These are phyloP conservation scores for Drosophila albomicans DNA, from an alignment of 1,140 invertebrate species.

Conservation along the genomic window DNA sequence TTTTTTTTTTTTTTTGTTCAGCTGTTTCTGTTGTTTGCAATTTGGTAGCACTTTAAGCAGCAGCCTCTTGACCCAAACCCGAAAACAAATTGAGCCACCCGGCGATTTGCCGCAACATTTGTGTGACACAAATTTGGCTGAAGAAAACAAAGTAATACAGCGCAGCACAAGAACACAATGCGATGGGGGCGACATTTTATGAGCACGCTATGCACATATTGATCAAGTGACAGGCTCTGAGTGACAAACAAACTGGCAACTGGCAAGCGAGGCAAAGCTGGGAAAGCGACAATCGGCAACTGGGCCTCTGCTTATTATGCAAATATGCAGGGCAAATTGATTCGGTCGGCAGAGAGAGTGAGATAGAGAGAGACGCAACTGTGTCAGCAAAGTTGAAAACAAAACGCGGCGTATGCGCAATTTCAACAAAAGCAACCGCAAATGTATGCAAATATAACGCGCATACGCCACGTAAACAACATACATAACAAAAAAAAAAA, in stretches of 20 bases:
- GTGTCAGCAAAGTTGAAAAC: slow-evolving; percentile 73
- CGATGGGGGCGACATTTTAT: slow-evolving; percentile 61
- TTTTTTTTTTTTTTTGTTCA: no score
- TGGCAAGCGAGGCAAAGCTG: slow-evolving; percentile 36
- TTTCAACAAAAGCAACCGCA: slow-evolving; percentile 62
- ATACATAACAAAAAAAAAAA: slow-evolving; percentile 38
- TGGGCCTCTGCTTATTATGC: slow-evolving; percentile 72
- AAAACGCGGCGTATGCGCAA: slow-evolving; percentile 81
- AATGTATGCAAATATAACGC: slow-evolving; percentile 79
- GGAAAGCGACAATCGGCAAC: slow-evolving; percentile 27
- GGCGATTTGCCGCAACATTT: slow-evolving; percentile 65
- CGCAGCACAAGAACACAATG: neutral
- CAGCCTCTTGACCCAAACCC: slow-evolving; percentile 64
- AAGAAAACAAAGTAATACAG: slow-evolving; percentile 76
- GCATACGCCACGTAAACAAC: slow-evolving; percentile 80
- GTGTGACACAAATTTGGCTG: slow-evolving; percentile 67
- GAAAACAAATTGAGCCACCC: neutral
- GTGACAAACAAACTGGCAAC: slow-evolving; percentile 77
- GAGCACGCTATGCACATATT: slow-evolving; percentile 81
- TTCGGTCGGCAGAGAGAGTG: slow-evolving; percentile 42
- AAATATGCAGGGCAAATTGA: slow-evolving; percentile 79
- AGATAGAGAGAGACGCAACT: slow-evolving; percentile 48
- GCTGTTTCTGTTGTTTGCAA: slow-evolving; percentile 30
- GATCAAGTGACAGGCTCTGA: slow-evolving; percentile 78
- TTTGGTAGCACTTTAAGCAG: slow-evolving; percentile 57